These are phyloP conservation scores for Limnephilus auricula DNA, from an alignment of 2,888 invertebrate genomes.

Conservation along the genomic window DNA sequence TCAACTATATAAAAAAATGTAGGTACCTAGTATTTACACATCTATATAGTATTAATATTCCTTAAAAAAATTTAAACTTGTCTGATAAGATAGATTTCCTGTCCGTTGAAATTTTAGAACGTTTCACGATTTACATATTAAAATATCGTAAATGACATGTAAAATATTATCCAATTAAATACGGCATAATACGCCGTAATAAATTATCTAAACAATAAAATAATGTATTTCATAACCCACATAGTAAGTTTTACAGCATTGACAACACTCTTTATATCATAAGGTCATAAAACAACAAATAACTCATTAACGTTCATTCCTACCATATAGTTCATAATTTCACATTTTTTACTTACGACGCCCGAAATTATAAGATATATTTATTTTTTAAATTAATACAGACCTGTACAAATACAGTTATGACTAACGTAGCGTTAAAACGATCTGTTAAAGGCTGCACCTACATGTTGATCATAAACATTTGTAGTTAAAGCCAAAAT, in stretches of 20 bases:
- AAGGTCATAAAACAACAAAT: conserved; percentile 18
- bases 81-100: neutral
- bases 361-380: neutral
- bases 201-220: conserved; percentile 21
- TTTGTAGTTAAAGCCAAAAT: too few species aligned
- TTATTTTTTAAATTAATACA: neutral
- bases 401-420: neutral
- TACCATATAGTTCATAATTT: neutral
- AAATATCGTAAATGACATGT: conserved; percentile 31
- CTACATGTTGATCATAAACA: neutral
- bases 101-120: neutral
- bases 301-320: neutral
- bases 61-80: neutral
- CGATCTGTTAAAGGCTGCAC: neutral
- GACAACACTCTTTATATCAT: conserved; percentile 6
- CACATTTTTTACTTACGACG: neutral
- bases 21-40: too few species aligned
- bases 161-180: conserved; percentile 39
- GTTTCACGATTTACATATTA: conserved; percentile 10
- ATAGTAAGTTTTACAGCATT: neutral
- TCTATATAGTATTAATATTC: too few species aligned
- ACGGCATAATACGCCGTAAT: neutral
- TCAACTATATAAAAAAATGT: too few species aligned
- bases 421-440: neutral
- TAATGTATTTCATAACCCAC: conserved; percentile 23